Evolutionary conservation across 2,113 vertebrate species (phyloP).

Genomic region (Pipa parva): DNA sequence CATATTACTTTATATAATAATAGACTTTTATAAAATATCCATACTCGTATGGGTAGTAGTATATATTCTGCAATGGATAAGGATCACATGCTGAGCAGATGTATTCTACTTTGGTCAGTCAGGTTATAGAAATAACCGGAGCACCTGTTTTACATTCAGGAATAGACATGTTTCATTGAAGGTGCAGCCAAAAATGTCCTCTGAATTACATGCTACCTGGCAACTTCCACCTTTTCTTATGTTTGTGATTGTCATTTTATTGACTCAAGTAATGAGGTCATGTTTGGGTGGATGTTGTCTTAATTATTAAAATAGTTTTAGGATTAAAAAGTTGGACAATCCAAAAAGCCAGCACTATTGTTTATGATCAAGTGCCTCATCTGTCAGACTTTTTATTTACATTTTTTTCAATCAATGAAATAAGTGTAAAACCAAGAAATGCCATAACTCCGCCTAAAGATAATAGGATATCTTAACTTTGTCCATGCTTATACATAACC

Average conservation of each 20-base stretch:
- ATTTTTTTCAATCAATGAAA: too few species aligned
- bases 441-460: too few species aligned
- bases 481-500: too few species aligned
- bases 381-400: too few species aligned
- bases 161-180: background rate
- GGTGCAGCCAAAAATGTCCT: background rate
- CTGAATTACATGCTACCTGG: background rate
- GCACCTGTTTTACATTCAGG: background rate
- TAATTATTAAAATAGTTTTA: constrained; percentile 1
- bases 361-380: background rate
- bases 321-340: background rate
- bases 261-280: constrained; percentile 1
- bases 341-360: background rate
- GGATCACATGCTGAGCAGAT: too few species aligned
- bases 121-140: background rate
- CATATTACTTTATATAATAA: too few species aligned
- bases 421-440: too few species aligned
- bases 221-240: background rate
- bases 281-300: background rate
- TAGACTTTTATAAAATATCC: too few species aligned
- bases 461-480: too few species aligned
- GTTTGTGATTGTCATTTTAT: background rate
- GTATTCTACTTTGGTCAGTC: too few species aligned
- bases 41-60: too few species aligned
- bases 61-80: too few species aligned